Conservation (phyloP, 2,797 vertebrate genomes). For the Numenius phaeopus region DNA sequence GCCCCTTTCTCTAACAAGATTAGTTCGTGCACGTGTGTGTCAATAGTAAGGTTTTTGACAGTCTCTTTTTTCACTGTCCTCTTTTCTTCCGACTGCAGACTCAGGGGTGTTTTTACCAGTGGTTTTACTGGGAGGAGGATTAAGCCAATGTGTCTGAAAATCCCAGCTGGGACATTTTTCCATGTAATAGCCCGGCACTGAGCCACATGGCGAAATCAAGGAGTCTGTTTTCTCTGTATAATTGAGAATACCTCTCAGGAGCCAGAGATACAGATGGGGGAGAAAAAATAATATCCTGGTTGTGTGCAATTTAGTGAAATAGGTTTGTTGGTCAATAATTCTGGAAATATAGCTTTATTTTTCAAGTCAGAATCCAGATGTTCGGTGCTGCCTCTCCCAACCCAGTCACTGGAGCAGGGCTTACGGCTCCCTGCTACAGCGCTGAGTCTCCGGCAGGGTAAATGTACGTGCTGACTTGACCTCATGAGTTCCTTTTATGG, state of each 20-base stretch:
- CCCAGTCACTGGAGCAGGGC: neutral
- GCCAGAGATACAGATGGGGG: neutral
- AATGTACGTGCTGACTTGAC: neutral
- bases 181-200: neutral
- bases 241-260: neutral
- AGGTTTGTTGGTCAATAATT: neutral
- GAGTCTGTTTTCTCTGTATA: neutral
- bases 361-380: neutral
- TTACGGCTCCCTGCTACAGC: neutral
- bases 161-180: neutral
- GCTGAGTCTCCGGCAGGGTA: neutral
- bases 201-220: conserved; percentile 2
- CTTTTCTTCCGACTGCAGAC: neutral
- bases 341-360: neutral
- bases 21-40: neutral
- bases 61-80: neutral
- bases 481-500: conserved; percentile 47
- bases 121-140: conserved; percentile 7
- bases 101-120: neutral
- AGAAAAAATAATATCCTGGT: neutral
- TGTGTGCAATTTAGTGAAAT: neutral
- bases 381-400: neutral
- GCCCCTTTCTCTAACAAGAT: neutral
- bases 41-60: neutral
- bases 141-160: conserved; percentile 21